Conservation (phyloP, 2,888 invertebrate genomes). For the Xylophagus ater region DNA sequence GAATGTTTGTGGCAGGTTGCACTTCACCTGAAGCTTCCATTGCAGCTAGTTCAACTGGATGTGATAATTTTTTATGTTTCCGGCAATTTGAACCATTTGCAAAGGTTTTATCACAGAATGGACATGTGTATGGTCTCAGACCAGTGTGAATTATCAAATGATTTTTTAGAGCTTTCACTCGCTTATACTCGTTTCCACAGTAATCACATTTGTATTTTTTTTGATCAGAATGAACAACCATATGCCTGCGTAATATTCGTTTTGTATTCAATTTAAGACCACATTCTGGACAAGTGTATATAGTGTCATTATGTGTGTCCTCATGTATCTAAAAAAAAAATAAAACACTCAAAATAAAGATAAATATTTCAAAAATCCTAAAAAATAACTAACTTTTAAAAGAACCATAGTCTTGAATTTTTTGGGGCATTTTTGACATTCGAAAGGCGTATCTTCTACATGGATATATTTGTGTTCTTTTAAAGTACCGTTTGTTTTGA, state of each 20-base stretch:
- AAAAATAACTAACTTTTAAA: slow-evolving; percentile 20
- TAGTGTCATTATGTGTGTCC: slow-evolving; percentile 38
- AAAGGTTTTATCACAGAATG: slow-evolving; percentile 36
- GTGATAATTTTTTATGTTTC: slow-evolving; percentile 36
- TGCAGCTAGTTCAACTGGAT: slow-evolving; percentile 36
- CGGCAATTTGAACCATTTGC: slow-evolving; percentile 39
- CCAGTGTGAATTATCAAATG: slow-evolving; percentile 38
- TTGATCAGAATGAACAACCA: slow-evolving; percentile 34
- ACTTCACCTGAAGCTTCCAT: slow-evolving; percentile 33
- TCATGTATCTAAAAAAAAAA: slow-evolving; percentile 26
- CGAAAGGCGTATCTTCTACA: slow-evolving; percentile 30
- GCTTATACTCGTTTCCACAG: slow-evolving; percentile 34
- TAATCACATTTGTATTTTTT: slow-evolving; percentile 35
- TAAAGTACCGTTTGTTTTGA: slow-evolving; percentile 31
- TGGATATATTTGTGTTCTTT: slow-evolving; percentile 33
- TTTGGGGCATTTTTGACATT: slow-evolving; percentile 25
- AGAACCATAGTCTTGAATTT: slow-evolving; percentile 33
- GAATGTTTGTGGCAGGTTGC: slow-evolving; percentile 28
- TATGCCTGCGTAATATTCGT: slow-evolving; percentile 40
- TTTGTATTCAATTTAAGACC: slow-evolving; percentile 38
- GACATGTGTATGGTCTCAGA: slow-evolving; percentile 35
- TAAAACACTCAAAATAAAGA: background rate
- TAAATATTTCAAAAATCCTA: background rate
- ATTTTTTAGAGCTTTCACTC: slow-evolving; percentile 35
- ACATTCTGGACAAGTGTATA: slow-evolving; percentile 38